A percentile compares a stretch with the other conserved stretches of the same genome.
phyloP scores from a whole-genome alignment of 2,888 invertebrate species.

The Trichacis sp. region DNA sequence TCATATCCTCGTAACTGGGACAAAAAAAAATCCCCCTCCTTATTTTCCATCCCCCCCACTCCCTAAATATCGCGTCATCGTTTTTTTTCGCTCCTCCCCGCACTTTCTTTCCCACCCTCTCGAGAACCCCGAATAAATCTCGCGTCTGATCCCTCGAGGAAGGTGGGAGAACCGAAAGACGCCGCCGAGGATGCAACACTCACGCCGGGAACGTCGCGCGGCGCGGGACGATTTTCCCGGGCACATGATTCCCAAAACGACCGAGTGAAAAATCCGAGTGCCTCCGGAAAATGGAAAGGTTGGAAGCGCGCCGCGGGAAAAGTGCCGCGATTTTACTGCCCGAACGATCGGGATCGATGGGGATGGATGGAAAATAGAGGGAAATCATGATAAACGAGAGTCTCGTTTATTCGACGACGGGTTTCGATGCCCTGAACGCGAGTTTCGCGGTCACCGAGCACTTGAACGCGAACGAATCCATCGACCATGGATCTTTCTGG shows the following conservation, averaged over 20 bases:
- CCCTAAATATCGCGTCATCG: background rate
- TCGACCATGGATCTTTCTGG: slow-evolving; percentile 72
- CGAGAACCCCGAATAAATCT: slow-evolving; percentile 14
- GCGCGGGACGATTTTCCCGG: slow-evolving; percentile 13
- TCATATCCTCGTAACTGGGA: slow-evolving; percentile 7
- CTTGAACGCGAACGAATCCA: slow-evolving; percentile 8
- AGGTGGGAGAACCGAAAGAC: background rate
- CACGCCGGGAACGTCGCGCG: slow-evolving; percentile 22
- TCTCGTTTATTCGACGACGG: background rate
- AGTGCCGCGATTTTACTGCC: background rate
- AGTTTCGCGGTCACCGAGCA: slow-evolving; percentile 1
- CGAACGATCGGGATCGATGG: too few relatives aligned
- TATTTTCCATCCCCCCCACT: background rate
- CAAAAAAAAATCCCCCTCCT: slow-evolving; percentile 14
- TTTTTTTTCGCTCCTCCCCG: slow-evolving; percentile 20
- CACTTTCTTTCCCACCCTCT: slow-evolving; percentile 24
- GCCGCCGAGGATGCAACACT: slow-evolving; percentile 33
- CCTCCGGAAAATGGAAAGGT: background rate
- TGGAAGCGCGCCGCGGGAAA: background rate
- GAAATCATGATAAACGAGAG: slow-evolving; percentile 6
- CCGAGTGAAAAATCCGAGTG: background rate
- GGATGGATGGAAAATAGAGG: background rate
- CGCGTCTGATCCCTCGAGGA: slow-evolving; percentile 12
- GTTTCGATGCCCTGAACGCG: slow-evolving; percentile 4
- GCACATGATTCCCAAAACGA: background rate